A percentile compares a stretch with the other conserved stretches of the same genome.
phyloP scores from a whole-genome alignment of 2,888 invertebrate species.

The Synanthedon tipuliformis region DNA sequence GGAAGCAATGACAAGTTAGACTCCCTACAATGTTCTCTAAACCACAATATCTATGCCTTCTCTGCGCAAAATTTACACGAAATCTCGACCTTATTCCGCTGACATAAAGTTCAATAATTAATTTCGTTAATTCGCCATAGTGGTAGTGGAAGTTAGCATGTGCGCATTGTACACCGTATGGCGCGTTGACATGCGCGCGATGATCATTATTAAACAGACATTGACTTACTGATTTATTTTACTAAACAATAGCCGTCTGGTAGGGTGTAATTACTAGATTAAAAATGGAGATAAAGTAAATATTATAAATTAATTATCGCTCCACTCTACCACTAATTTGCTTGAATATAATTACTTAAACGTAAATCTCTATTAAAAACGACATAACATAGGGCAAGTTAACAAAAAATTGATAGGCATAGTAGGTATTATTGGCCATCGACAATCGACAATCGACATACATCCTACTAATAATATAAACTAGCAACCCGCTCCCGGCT shows the following conservation, averaged over 20 bases:
- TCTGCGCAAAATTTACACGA: conserved; percentile 2
- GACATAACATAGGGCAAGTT: too few relatives aligned
- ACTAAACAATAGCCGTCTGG: not conserved
- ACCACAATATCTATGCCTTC: conserved; percentile 10
- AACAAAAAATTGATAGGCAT: too few relatives aligned
- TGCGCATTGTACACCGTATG: conserved; percentile 53
- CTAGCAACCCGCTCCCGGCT: too few relatives aligned
- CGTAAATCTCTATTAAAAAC: too few relatives aligned
- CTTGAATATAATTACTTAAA: too few relatives aligned
- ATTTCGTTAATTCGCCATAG: conserved; percentile 5
- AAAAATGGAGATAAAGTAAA: not conserved
- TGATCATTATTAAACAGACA: conserved; percentile 44
- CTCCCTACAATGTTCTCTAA: conserved; percentile 47
- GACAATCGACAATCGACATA: too few relatives aligned
- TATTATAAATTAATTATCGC: not conserved
- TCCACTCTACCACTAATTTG: not conserved
- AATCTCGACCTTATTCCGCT: conserved; percentile 15
- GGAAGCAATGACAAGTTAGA: conserved; percentile 64
- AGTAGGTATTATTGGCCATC: too few relatives aligned
- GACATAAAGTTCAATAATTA: conserved; percentile 6
- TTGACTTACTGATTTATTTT: conserved; percentile 43
- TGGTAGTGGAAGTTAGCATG: conserved; percentile 47
- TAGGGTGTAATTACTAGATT: not conserved
- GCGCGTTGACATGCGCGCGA: conserved; percentile 52
- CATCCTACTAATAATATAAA: too few relatives aligned